Evolutionary conservation across 1,140 invertebrate species (phyloP), one percentile per base, ranked within the genome.

Genomic region (Dolichoris vasculosae): DNA sequence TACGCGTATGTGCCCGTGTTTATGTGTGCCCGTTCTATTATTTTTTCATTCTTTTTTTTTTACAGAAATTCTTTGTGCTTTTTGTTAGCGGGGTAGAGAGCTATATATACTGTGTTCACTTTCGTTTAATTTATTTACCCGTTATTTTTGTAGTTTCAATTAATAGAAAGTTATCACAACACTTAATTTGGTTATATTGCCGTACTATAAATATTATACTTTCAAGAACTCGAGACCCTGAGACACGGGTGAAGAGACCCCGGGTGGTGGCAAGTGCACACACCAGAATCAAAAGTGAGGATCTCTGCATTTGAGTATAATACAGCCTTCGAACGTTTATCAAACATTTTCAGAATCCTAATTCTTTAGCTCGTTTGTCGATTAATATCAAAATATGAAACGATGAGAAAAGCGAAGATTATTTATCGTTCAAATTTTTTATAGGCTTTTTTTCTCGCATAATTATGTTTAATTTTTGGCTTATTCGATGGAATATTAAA

Each of bases 71-170:
- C 88, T 92, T 90, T 92, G 90, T 91, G 90, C 90, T 91, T 93
- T 94, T 94, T 85, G 88, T 93, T 92, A 94, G 94, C 94, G 94
- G 95, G 94, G 94, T 95, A 95, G 94, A 95, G 95, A 95, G 95
- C 94, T 94, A 94, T 94, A 94, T 93, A 94, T 91, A 93, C 92
- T 92, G 90, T 90, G 89, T 93, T 93, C 89, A 90, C 89, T 90
- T 93, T 88, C 88, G 82, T 84, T 82, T 73, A 7, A 38, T 82
- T 79, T 73, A 71, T 59, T 82, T 82, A 51, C 30, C 1, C 32
- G 63, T 82, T 92, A 84, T 92, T 89, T 91, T 90, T 88, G 92
- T 93, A 93, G 91, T 92, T 92, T 88, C 32, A 73, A 90, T 91
- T 91, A 91, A 91, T 92, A 93, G 90, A 92, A 87, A 92, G 89